Evolutionary conservation across 2,888 invertebrate genomes (phyloP).

Genomic region (Meandrusa payeni): DNA sequence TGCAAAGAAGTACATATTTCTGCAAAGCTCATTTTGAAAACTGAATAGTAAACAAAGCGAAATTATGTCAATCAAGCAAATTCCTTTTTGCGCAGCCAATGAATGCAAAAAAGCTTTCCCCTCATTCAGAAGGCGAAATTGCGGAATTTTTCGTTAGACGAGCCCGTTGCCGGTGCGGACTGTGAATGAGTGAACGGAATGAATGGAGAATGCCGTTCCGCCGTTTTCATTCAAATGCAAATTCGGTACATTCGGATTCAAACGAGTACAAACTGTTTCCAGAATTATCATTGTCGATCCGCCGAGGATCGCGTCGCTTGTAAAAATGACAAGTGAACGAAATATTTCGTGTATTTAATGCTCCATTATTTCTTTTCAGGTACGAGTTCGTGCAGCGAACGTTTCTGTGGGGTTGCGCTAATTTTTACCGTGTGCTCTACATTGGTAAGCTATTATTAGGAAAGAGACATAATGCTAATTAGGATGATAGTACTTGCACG

Average conservation of each 20-base stretch:
- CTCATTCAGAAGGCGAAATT: conserved; percentile 7
- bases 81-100: neutral
- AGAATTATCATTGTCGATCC: conserved; percentile 36
- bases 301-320: conserved; percentile 10
- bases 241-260: conserved; percentile 49
- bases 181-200: conserved; percentile 23
- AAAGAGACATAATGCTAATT: too few relatives aligned
- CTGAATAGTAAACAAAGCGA: neutral
- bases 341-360: neutral
- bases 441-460: too few relatives aligned
- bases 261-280: conserved; percentile 37
- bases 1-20: too few relatives aligned
- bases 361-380: neutral
- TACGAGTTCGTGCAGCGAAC: too few relatives aligned
- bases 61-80: conserved; percentile 4
- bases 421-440: too few relatives aligned
- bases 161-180: conserved; percentile 16
- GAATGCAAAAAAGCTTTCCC: conserved; percentile 5
- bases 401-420: too few relatives aligned
- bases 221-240: conserved; percentile 60
- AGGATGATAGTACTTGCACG: too few relatives aligned
- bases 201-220: conserved; percentile 29
- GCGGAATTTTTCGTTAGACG: conserved; percentile 24
- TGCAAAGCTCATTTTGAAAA: neutral
- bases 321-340: neutral